Evolutionary conservation across 2,888 invertebrate species (phyloP), one percentile per base, ranked within the genome.

Genomic region (Camptogramma bilineatum): DNA sequence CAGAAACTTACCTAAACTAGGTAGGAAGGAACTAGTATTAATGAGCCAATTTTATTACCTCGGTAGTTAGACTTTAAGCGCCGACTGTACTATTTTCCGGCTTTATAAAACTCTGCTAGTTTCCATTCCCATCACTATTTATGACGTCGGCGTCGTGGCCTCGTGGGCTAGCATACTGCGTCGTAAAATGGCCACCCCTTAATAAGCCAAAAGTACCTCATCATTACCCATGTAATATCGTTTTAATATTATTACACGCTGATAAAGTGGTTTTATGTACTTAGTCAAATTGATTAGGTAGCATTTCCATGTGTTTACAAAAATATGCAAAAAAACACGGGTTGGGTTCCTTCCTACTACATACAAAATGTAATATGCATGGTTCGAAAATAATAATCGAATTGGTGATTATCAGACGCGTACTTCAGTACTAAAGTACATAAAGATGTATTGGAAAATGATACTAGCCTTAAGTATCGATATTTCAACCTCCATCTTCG

Each of bases 141-240:
- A 50, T 13, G 24, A 17, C 16, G 16, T 16, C 9, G 24, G 13
- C 16, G 16, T 16, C 9, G 31, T 31, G 53, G 51, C 62, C 59
- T 56, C 47, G 39, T 9, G 4, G 42, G 3, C n/a, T 42, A 24
- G 18, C 48, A 16, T 19, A 53, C 44, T 52, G 24, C 42, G 64
- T 66, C 69, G 66, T 69, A 59, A 64, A 42, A 21, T 7, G 62
- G 50, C 69, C 54, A 24, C 18, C 68, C 66, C 61, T 50, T 61
- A 57, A 56, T 55, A 50, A 19, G 3, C 55, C 28, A 59, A 31
- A 28, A 10, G 18, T 44, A 44, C 19, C n/a, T 31, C 44, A 46
- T 56, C 44, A 53, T 16, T 28, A 52, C 13, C 21, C 7, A 39
- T 10, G 55, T 10, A 42, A 54, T 53, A 62, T 55, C 47, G 39